Evolutionary conservation across 2,797 vertebrate genomes (phyloP).

Genomic region (Sebastes trivittatus): DNA sequence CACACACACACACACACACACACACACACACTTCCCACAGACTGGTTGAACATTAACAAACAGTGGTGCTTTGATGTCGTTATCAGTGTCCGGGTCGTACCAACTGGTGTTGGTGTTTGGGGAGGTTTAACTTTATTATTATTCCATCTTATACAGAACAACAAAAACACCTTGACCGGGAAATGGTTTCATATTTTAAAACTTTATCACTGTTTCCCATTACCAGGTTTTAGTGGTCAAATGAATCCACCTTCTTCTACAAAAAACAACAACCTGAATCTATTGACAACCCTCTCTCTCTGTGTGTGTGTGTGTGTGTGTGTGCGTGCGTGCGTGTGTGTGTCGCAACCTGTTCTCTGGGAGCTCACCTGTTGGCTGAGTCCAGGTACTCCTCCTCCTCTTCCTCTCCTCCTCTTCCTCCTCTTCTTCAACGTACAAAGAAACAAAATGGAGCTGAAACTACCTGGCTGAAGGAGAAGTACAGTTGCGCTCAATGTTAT

Average conservation of each 20-base stretch:
- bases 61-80: not conserved
- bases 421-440: not conserved
- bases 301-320: conserved; percentile 15
- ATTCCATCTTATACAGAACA: too few species aligned
- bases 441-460: conserved; percentile 75
- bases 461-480: conserved; percentile 63
- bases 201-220: accelerated
- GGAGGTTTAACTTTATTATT: too few species aligned
- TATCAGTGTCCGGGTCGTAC: conserved; percentile 58
- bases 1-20: not conserved
- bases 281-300: not conserved
- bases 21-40: not conserved
- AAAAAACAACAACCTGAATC: not conserved
- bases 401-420: not conserved
- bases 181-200: accelerated
- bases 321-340: not conserved
- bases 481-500: not conserved
- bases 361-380: conserved; percentile 53
- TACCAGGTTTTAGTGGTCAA: accelerated
- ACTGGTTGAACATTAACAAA: conserved; percentile 53
- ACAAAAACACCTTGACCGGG: not conserved
- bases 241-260: accelerated
- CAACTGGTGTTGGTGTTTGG: conserved; percentile 28
- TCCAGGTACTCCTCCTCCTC: conserved; percentile 17
- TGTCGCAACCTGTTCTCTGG: not conserved